These are phyloP conservation scores for Pseudois nayaur DNA, from an alignment of 2,113 vertebrate species.

Conservation along the genomic window DNA sequence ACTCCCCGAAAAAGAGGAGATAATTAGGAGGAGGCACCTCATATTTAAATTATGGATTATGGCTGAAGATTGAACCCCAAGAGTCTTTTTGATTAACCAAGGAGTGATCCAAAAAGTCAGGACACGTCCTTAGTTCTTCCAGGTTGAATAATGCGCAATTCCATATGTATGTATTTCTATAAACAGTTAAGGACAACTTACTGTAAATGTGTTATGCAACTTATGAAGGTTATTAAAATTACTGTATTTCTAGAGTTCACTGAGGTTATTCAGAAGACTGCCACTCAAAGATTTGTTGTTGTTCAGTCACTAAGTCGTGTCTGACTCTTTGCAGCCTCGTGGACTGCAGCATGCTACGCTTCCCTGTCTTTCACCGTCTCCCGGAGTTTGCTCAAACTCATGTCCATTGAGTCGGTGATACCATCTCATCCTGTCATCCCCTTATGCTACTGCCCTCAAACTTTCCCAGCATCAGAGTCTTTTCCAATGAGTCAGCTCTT, in stretches of 20 bases:
- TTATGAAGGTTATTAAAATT: neutral
- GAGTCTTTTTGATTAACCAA: neutral
- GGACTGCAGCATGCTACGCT: neutral
- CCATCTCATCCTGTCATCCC: neutral
- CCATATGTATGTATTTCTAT: neutral
- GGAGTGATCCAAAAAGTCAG: neutral
- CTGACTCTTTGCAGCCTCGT: rapidly evolving
- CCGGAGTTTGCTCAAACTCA: neutral
- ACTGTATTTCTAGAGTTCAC: neutral
- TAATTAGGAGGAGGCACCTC: neutral
- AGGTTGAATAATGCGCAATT: neutral
- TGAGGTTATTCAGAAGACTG: neutral
- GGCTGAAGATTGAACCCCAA: neutral
- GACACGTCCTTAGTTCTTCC: neutral
- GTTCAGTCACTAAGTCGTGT: neutral
- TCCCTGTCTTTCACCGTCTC: neutral
- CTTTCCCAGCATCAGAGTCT: neutral
- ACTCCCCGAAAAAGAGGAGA: neutral
- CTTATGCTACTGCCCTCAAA: neutral
- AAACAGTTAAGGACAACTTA: neutral
- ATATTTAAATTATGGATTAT: neutral
- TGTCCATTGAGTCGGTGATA: neutral
- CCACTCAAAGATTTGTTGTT: neutral
- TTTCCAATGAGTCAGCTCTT: neutral
- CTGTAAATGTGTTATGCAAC: neutral